Evolutionary conservation across 1,140 invertebrate species (phyloP), one percentile per base, ranked within the genome.

Genomic region (Drosophila sulfurigaster): DNA sequence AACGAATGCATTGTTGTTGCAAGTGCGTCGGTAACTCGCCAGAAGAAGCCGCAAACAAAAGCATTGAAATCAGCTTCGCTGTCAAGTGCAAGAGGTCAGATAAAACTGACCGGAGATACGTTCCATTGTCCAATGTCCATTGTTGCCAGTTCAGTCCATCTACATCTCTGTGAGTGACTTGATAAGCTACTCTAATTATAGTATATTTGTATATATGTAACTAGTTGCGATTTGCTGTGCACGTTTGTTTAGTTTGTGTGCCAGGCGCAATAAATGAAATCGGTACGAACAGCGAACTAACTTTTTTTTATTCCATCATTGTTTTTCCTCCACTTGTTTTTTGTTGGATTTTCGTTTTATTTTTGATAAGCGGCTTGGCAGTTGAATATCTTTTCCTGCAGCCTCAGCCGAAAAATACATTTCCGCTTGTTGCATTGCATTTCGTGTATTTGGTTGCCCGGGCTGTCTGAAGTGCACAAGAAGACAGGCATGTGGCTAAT

Each of bases 401-500:
- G 75, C 76, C 67, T 71, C 70, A 63, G 73, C 64, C 60, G 63
- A 74, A 79, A 79, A 72, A 65, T 68, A 62, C 75, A 64, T 71
- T 80, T 85, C 70, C 78, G 69, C 69, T 78, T 78, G 75, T 78
- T 78, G 75, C 71, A 54, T 69, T 51, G 48, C 75, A 62, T 80
- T 75, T 64, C 30, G 51, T 68, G 54, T 64, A 41, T 46, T 35
- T 68, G 43, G 20, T 43, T 13, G 66, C 46, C 25, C 38, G 57
- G 59, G 59, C 66, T 67, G 81, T 77, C 79, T 69, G 56, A 86
- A 85, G 72, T 68, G 78, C 59, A 75, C 69, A 64, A 73, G 59
- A 68, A 77, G 77, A 88, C 58, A 79, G 82, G 77, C 83, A 79
- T 82, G 82, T 82, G 76, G 82, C 82, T 87, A 87, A 87, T 87